Evolutionary conservation across 2,113 vertebrate genomes (phyloP).

Genomic region (Grus americana): DNA sequence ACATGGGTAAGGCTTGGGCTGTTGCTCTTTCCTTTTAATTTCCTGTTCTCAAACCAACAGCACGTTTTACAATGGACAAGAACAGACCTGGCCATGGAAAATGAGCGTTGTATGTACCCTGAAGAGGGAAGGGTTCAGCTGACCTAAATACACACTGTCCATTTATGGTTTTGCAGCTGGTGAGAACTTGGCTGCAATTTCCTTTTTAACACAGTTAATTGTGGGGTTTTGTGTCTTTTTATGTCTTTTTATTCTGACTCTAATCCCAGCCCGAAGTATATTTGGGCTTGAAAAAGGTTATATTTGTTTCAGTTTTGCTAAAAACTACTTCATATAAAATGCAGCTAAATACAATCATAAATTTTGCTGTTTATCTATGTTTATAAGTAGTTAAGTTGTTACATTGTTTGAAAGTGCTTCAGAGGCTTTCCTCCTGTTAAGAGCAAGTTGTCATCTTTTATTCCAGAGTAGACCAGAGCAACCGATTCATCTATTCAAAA

Average conservation of each 20-base stretch:
- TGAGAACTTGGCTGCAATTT: not conserved
- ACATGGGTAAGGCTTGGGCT: conserved; percentile 85
- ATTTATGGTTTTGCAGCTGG: not conserved
- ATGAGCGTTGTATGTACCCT: not conserved
- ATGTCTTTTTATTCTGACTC: not conserved
- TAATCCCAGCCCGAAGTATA: not conserved
- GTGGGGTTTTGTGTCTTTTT: not conserved
- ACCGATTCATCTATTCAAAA: not conserved
- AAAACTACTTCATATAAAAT: not conserved
- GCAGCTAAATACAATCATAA: not conserved
- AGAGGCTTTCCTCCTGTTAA: not conserved
- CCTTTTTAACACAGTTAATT: not conserved
- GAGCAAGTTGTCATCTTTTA: not conserved
- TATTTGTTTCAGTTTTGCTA: not conserved
- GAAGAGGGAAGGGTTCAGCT: not conserved
- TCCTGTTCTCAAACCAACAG: not conserved
- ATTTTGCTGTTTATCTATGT: not conserved
- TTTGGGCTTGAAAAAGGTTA: not conserved
- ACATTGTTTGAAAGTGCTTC: not conserved
- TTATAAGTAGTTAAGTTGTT: not conserved
- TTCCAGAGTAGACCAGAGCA: not conserved
- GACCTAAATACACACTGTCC: not conserved
- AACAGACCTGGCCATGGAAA: not conserved
- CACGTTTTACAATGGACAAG: not conserved
- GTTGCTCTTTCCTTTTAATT: not conserved